phyloP scores from a whole-genome alignment of 2,113 vertebrate genomes.

The Urocolius indicus region DNA sequence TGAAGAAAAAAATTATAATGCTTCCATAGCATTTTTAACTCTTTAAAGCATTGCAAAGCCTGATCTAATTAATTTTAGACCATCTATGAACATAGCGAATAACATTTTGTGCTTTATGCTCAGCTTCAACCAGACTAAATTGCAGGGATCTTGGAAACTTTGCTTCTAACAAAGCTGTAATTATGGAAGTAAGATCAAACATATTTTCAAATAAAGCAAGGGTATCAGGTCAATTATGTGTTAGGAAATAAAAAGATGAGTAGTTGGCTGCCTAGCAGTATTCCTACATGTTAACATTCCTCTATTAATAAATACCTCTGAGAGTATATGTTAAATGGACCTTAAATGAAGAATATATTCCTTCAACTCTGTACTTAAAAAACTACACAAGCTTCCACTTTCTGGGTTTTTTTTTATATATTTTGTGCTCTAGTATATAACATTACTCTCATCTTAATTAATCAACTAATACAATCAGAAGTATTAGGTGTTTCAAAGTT shows the following conservation, averaged over 20 bases:
- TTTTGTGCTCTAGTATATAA: neutral
- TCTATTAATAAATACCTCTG: neutral
- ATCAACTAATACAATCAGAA: neutral
- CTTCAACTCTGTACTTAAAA: neutral
- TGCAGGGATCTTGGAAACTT: neutral
- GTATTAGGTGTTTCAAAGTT: neutral
- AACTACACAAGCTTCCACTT: neutral
- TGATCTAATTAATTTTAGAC: neutral
- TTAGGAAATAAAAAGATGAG: neutral
- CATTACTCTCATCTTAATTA: neutral
- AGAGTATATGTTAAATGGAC: neutral
- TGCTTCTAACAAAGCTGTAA: neutral
- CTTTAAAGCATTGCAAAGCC: neutral
- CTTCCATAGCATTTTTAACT: neutral
- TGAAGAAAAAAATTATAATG: neutral
- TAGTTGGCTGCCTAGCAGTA: neutral
- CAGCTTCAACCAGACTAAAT: neutral
- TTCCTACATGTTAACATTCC: neutral
- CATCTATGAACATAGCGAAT: neutral
- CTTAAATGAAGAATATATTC: neutral
- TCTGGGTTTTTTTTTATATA: neutral
- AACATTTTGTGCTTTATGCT: neutral
- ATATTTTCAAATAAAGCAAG: neutral
- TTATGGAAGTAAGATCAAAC: neutral
- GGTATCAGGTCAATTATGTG: neutral